These are phyloP conservation scores for Benitochromis conjunctus DNA, from an alignment of 2,113 vertebrate genomes.

Conservation along the genomic window DNA sequence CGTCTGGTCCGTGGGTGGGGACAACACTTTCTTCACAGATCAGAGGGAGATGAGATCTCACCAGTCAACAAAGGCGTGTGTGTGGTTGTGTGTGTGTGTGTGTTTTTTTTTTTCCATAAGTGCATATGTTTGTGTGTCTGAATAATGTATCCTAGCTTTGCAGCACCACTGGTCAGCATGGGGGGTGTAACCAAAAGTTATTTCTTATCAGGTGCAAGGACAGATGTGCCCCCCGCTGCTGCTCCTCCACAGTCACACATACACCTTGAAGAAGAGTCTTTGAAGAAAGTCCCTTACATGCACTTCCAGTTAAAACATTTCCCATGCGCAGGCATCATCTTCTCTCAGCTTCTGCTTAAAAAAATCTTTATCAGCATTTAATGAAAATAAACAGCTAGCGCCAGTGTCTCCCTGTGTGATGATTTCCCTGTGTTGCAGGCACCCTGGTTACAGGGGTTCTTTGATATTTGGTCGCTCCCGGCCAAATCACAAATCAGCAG, in stretches of 20 bases:
- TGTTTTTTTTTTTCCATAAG: neutral
- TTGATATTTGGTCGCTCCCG: conserved; percentile 33
- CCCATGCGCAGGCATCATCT: neutral
- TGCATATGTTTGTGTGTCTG: neutral
- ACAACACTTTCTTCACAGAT: neutral
- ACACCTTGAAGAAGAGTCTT: conserved; percentile 8
- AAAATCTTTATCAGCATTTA: conserved; percentile 42
- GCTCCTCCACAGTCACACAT: neutral
- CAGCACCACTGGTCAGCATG: neutral
- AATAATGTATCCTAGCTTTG: neutral
- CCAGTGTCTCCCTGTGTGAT: conserved; percentile 19
- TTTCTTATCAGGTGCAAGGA: conserved; percentile 39
- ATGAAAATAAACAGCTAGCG: neutral
- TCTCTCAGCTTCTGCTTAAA: neutral
- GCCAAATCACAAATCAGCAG: conserved; percentile 52
- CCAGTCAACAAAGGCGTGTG: neutral
- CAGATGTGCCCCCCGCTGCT: neutral
- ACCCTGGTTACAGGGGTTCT: neutral
- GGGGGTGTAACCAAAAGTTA: conserved; percentile 1
- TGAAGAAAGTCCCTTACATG: conserved; percentile 20
- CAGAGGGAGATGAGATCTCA: conserved; percentile 38
- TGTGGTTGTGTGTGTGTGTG: neutral
- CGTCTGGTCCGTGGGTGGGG: neutral
- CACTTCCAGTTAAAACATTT: neutral
- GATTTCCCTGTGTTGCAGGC: conserved; percentile 9